Percentiles rank a stretch among this genome's conserved stretches.
Evolutionary conservation across 1,140 invertebrate genomes (phyloP).

Genomic region (Temnothorax nylanderi): DNA sequence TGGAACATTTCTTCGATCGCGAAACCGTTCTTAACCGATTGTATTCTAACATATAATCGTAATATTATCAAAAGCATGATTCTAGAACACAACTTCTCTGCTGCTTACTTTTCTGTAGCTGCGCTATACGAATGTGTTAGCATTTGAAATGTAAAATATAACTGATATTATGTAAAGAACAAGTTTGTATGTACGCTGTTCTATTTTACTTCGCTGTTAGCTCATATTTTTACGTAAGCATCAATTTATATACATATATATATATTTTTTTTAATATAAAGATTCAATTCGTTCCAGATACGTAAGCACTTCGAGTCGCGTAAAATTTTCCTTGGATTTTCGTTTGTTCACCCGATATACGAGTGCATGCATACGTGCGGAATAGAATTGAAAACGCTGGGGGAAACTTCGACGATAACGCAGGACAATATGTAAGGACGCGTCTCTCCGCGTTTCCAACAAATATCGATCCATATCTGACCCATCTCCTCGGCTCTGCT

Average conservation of each 20-base stretch:
- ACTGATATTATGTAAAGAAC: not conserved
- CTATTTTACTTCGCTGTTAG: not conserved
- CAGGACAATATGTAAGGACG: slow-evolving; percentile 43
- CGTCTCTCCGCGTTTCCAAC: slow-evolving; percentile 6
- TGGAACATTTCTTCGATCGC: not conserved
- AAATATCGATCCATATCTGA: slow-evolving; percentile 24
- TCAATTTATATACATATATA: not conserved
- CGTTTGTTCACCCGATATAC: slow-evolving; percentile 32
- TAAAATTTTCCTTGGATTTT: not conserved
- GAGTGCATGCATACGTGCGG: not conserved
- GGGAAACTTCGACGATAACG: slow-evolving; percentile 50
- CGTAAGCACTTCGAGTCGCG: not conserved
- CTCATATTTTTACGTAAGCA: not conserved
- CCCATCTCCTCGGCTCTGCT: slow-evolving; percentile 5
- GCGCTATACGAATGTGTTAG: not conserved
- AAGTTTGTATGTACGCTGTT: not conserved
- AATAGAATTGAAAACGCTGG: slow-evolving; percentile 29
- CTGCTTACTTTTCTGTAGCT: not conserved
- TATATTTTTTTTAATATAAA: not conserved
- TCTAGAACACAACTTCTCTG: not conserved
- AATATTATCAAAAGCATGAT: not conserved
- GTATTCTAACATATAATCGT: not conserved
- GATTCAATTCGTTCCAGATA: slow-evolving; percentile 5
- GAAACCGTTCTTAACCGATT: not conserved
- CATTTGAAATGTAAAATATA: no score